phyloP scores from a whole-genome alignment of 2,113 vertebrate genomes.

The Microcebus jonahi region DNA sequence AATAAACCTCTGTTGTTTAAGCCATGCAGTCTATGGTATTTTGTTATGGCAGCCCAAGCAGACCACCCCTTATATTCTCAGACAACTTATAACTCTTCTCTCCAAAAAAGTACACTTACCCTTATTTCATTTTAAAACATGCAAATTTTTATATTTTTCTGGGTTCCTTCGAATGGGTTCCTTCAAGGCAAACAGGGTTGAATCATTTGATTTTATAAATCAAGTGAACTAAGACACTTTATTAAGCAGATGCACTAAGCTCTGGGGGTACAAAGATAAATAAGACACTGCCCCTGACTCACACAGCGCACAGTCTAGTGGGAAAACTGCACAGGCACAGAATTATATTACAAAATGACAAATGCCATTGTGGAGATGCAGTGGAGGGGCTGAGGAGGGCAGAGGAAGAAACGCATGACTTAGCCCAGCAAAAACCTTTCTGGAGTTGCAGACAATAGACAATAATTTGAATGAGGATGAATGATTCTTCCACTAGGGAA shows the following conservation, averaged over 20 bases:
- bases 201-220: constrained; percentile 5
- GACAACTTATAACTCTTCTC: background rate
- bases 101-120: background rate
- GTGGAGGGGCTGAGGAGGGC: background rate
- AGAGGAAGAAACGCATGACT: background rate
- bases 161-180: background rate
- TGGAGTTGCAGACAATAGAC: background rate
- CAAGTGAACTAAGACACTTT: background rate
- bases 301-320: background rate
- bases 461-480: background rate
- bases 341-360: background rate
- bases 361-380: background rate
- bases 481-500: background rate
- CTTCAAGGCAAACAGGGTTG: background rate
- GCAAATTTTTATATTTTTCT: background rate
- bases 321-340: background rate
- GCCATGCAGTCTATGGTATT: background rate
- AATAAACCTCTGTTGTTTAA: background rate
- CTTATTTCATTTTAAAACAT: background rate
- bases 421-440: background rate
- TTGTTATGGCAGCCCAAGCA: background rate
- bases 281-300: background rate
- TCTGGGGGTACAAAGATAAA: background rate
- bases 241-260: background rate
- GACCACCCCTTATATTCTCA: background rate